Conservation (phyloP, 2,888 invertebrate genomes). For the Synanthedon formicaeformis region DNA sequence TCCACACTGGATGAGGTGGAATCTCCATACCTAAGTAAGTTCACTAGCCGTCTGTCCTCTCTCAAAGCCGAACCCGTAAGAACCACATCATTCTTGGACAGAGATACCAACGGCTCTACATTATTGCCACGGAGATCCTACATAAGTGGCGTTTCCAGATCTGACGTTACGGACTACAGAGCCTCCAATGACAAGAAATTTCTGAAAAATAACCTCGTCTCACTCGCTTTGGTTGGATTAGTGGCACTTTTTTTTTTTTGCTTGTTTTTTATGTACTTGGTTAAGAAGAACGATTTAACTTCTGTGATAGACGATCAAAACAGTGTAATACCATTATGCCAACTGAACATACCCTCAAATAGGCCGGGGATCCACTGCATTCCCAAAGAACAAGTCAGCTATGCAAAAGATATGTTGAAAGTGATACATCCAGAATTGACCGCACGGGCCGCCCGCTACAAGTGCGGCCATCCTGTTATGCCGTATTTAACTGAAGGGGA, state of each 20-base stretch:
- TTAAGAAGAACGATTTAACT: conserved; percentile 72
- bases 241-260: conserved; percentile 75
- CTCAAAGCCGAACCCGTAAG: conserved; percentile 50
- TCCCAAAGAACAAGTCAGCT: conserved; percentile 69
- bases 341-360: conserved; percentile 56
- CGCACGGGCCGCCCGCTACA: conserved; percentile 65
- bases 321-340: conserved; percentile 72
- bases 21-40: conserved; percentile 79
- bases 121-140: conserved; percentile 48
- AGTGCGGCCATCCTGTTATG: conserved; percentile 64
- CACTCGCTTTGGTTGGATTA: conserved; percentile 72
- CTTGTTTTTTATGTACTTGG: conserved; percentile 76
- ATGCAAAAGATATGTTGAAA: conserved; percentile 74
- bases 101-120: conserved; percentile 48
- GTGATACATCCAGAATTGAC: conserved; percentile 75
- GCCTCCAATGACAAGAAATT: conserved; percentile 57
- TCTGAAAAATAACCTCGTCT: conserved; percentile 73
- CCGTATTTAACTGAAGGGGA: conserved; percentile 75
- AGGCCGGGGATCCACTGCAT: conserved; percentile 76
- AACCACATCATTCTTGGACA: conserved; percentile 31
- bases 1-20: conserved; percentile 67
- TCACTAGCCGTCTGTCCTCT: conserved; percentile 72
- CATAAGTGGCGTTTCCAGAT: conserved; percentile 41
- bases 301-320: conserved; percentile 64
- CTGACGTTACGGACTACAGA: conserved; percentile 52